Percentiles rank a stretch among this genome's conserved stretches.
Evolutionary conservation across 2,888 invertebrate genomes (phyloP).

Genomic region (Amphiduros pacificus): DNA sequence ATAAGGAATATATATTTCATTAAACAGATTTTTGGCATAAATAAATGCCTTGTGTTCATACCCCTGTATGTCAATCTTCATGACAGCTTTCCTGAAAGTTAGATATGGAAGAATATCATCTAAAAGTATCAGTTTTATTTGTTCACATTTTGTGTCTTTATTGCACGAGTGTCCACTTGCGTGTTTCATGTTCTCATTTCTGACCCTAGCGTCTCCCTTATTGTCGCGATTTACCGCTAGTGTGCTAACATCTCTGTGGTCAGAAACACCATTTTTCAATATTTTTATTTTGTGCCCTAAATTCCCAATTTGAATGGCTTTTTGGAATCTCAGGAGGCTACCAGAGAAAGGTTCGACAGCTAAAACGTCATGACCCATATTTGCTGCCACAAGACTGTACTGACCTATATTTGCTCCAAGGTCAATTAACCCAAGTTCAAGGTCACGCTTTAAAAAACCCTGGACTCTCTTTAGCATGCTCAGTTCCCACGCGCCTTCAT

Average conservation of each 20-base stretch:
- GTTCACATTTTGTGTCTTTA: neutral
- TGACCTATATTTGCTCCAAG: conserved; percentile 34
- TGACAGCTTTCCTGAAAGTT: conserved; percentile 5
- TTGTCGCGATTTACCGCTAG: conserved; percentile 27
- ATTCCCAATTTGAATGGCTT: neutral
- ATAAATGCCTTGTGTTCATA: conserved; percentile 28
- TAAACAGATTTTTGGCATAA: conserved; percentile 24
- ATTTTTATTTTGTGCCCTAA: conserved; percentile 6
- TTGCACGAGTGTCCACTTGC: neutral
- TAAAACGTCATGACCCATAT: conserved; percentile 28
- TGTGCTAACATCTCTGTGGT: conserved; percentile 16
- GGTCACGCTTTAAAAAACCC: conserved; percentile 7
- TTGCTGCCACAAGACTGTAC: conserved; percentile 30
- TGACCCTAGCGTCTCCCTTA: conserved; percentile 28
- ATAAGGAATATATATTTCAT: conserved; percentile 22
- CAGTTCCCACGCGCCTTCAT: conserved; percentile 1
- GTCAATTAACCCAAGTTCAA: conserved; percentile 26
- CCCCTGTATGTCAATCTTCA: conserved; percentile 19
- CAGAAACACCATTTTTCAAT: conserved; percentile 25
- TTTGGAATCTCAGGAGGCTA: conserved; percentile 22
- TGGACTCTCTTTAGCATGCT: conserved; percentile 5
- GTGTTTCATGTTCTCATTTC: neutral
- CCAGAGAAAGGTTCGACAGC: conserved; percentile 30
- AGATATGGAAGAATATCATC: conserved; percentile 29
- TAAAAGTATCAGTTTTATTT: conserved; percentile 26